Conservation (phyloP, 2,113 vertebrate genomes). For the Syngnathus typhle region DNA sequence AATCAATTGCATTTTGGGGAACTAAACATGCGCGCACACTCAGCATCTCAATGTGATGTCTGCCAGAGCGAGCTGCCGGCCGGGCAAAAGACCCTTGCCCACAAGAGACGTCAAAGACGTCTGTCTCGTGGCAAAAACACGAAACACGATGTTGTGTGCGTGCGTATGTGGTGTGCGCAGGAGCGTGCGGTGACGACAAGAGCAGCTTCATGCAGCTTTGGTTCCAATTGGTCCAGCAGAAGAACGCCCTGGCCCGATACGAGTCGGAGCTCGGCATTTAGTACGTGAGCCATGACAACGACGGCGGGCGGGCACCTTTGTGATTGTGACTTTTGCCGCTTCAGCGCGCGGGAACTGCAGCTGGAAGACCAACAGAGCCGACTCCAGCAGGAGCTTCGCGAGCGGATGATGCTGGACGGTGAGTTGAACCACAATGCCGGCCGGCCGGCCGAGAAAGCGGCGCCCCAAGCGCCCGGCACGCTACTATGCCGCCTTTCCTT, state of each 20-base stretch:
- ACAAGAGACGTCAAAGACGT: too few relatives aligned
- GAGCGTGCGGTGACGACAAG: slow-evolving; percentile 85
- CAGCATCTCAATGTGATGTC: too few relatives aligned
- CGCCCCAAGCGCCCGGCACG: too few relatives aligned
- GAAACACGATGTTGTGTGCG: too few relatives aligned
- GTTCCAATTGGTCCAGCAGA: slow-evolving; percentile 95
- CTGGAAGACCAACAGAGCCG: slow-evolving; percentile 94
- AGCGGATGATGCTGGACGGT: slow-evolving; percentile 95
- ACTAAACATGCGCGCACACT: too few relatives aligned
- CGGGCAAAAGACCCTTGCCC: too few relatives aligned
- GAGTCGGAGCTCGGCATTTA: slow-evolving; percentile 94
- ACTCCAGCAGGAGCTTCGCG: slow-evolving; percentile 89
- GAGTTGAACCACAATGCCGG: background rate
- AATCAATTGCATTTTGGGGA: too few relatives aligned
- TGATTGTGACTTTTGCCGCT: slow-evolving; percentile 8
- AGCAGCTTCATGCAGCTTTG: slow-evolving; percentile 93
- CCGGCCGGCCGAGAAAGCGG: too few relatives aligned
- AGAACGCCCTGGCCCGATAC: slow-evolving; percentile 87
- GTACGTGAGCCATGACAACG: slow-evolving; percentile 55
- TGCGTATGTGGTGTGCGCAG: slow-evolving; percentile 52
- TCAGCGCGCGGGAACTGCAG: slow-evolving; percentile 89
- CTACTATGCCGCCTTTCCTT: background rate
- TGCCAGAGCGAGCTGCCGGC: too few relatives aligned
- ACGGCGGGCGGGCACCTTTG: background rate
- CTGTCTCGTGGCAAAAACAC: too few relatives aligned